phyloP scores from a whole-genome alignment of 2,888 invertebrate species.

The Cyaniris semiargus region DNA sequence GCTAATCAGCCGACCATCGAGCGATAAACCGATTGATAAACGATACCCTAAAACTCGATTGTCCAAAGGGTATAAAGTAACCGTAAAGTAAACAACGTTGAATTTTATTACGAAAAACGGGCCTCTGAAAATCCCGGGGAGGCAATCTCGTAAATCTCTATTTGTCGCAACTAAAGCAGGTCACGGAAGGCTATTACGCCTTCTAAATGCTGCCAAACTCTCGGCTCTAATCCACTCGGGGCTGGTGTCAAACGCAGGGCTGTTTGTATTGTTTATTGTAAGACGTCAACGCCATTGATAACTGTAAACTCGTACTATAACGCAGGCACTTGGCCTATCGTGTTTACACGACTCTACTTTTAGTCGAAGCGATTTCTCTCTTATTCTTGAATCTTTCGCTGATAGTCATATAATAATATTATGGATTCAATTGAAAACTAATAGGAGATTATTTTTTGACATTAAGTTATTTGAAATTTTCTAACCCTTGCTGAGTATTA shows the following conservation, averaged over 20 bases:
- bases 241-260: slow-evolving; percentile 79
- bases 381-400: background rate
- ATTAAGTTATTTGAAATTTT: background rate
- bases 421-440: background rate
- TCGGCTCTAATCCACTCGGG: slow-evolving; percentile 77
- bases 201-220: slow-evolving; percentile 79
- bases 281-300: slow-evolving; percentile 62
- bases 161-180: slow-evolving; percentile 80
- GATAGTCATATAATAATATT: background rate
- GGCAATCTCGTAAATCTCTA: slow-evolving; percentile 78
- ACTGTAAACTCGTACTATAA: slow-evolving; percentile 38
- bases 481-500: too few relatives aligned
- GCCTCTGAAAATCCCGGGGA: slow-evolving; percentile 63
- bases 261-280: slow-evolving; percentile 81
- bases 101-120: slow-evolving; percentile 70
- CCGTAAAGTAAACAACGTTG: slow-evolving; percentile 71
- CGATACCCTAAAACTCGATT: slow-evolving; percentile 40
- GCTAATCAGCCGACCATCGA: background rate
- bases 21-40: slow-evolving; percentile 18
- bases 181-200: slow-evolving; percentile 79
- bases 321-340: background rate
- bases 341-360: slow-evolving; percentile 13
- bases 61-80: slow-evolving; percentile 53
- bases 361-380: background rate
- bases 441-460: background rate